These are phyloP conservation scores for Loriculus beryllinus DNA, from an alignment of 2,797 vertebrate species.

Conservation along the genomic window DNA sequence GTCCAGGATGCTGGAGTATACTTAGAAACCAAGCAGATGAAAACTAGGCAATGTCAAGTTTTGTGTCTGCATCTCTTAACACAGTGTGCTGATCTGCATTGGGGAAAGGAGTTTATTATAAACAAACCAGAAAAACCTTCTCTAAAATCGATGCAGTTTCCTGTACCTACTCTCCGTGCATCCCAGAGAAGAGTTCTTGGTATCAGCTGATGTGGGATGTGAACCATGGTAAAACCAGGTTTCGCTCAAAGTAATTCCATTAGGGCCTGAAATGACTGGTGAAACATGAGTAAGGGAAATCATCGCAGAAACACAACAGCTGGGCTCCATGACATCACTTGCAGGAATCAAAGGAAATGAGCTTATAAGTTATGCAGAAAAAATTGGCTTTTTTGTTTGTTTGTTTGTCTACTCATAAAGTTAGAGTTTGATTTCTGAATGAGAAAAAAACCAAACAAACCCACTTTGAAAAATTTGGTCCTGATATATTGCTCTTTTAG, in stretches of 20 bases:
- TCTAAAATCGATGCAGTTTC: neutral
- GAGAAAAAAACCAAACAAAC: neutral
- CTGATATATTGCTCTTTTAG: slow-evolving; percentile 64
- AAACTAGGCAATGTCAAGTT: neutral
- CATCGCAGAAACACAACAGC: slow-evolving; percentile 71
- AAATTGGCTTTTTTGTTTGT: slow-evolving; percentile 19
- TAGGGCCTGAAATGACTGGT: slow-evolving; percentile 72
- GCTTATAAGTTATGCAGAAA: slow-evolving; percentile 70
- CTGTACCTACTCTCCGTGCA: neutral
- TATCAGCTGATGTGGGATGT: slow-evolving; percentile 71
- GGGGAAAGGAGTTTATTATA: neutral
- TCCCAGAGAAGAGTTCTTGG: slow-evolving; percentile 28
- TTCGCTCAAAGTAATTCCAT: slow-evolving; percentile 73
- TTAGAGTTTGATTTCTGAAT: slow-evolving; percentile 51
- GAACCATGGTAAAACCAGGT: slow-evolving; percentile 67
- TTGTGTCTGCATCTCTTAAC: neutral
- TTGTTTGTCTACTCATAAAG: slow-evolving; percentile 67
- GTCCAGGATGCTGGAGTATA: neutral
- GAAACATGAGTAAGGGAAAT: slow-evolving; percentile 78
- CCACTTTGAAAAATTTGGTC: slow-evolving; percentile 56
- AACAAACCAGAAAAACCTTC: neutral
- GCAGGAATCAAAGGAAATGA: slow-evolving; percentile 71
- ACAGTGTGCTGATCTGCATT: neutral
- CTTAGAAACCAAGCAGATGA: neutral
- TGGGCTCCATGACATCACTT: slow-evolving; percentile 79